Evolutionary conservation across 2,888 invertebrate species (phyloP), one percentile per base, ranked within the genome.

Genomic region (Xanthorhoe designata): DNA sequence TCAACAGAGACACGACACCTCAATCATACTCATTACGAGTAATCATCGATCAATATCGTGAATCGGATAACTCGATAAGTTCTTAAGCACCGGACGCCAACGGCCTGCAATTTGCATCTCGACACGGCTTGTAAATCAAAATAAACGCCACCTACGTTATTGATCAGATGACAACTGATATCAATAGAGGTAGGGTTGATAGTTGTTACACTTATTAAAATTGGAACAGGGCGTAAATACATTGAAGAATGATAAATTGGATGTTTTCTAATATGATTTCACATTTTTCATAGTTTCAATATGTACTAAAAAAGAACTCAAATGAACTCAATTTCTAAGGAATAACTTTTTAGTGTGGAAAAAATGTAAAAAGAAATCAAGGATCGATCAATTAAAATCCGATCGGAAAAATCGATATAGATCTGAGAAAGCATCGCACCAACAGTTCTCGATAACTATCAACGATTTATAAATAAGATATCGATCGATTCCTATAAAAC

Each of bases 81-180:
- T 59, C 54, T 47, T 38, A 58, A 56, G 69, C 66, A 74, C 61
- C 68, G 72, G 70, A 73, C 74, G 68, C 62, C 61, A 69, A 67
- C 60, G 58, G 64, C 18, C 60, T 53, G 72, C 75, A 79, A 83
- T 83, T 83, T 82, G 78, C 77, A 74, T 78, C 54, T 58, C 42
- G 52, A 56, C 51, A 57, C 64, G 72, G 71, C 70, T 66, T 71
- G 78, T 84, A 84, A 83, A 85, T 84, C 84, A 85, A 82, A 82
- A 79, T 83, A 84, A 83, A 81, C 81, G 75, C 79, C 78, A 67
- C 67, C 67, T 63, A 68, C 72, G 55, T 15, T 73, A 77, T 78
- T 71, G 71, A 72, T 74, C 73, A 70, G 75, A 75, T 70, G 78
- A 73, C 77, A 80, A 75, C 77, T 70, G 77, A 80, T 80, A 72